These are phyloP conservation scores for Onychostruthus taczanowskii DNA, from an alignment of 2,113 vertebrate species.

Conservation along the genomic window DNA sequence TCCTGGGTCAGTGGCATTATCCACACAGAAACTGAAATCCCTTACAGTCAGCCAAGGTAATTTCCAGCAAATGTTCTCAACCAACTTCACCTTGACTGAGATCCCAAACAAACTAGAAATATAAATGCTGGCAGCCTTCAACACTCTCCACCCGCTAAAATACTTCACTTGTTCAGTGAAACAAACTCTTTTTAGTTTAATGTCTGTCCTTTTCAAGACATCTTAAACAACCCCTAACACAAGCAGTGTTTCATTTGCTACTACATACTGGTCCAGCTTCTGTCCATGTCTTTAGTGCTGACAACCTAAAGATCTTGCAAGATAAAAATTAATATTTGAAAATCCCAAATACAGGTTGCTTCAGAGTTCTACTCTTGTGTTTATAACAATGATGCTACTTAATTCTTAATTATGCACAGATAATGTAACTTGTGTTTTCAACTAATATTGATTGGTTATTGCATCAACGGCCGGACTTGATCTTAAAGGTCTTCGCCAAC, in stretches of 20 bases:
- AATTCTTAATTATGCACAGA: neutral
- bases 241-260: neutral
- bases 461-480: accelerated
- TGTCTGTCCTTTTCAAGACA: neutral
- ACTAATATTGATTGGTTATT: neutral
- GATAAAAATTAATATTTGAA: neutral
- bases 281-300: neutral
- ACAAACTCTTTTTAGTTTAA: neutral
- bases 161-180: neutral
- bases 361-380: neutral
- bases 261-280: neutral
- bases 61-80: neutral
- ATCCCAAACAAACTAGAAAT: neutral
- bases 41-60: neutral
- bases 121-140: neutral
- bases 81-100: neutral
- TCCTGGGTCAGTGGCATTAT: neutral
- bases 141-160: neutral
- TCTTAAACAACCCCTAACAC: neutral
- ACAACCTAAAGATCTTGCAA: neutral
- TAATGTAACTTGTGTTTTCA: neutral
- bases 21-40: neutral
- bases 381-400: neutral
- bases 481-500: neutral
- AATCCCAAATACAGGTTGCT: neutral